Conservation (phyloP, 1,140 invertebrate species). For the Gonioctena quinquepunctata region DNA sequence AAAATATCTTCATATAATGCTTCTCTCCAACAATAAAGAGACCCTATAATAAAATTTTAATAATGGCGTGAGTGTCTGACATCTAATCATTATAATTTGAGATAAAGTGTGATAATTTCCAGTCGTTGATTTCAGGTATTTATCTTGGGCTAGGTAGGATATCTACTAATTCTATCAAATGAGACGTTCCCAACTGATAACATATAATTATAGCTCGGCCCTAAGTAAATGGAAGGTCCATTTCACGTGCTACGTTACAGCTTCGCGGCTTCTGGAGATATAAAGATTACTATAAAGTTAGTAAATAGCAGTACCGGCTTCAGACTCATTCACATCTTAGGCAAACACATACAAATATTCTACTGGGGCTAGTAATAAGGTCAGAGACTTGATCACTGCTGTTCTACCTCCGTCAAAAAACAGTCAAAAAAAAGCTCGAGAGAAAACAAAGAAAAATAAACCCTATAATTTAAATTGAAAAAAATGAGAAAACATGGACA, state of each 20-base stretch:
- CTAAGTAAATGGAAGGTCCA: neutral
- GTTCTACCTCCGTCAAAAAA: no score
- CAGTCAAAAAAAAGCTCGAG: no score
- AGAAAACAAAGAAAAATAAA: no score
- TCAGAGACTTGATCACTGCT: no score
- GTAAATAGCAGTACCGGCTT: no score
- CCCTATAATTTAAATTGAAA: no score
- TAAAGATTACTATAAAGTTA: neutral
- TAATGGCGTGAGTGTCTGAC: neutral
- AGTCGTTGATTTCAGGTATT: neutral
- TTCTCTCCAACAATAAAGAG: neutral
- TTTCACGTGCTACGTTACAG: neutral
- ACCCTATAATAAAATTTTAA: neutral
- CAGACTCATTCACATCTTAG: no score
- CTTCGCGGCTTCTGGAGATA: neutral
- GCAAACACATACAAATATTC: no score
- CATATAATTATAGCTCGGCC: neutral
- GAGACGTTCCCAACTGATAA: neutral
- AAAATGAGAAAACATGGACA: no score
- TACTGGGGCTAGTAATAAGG: no score
- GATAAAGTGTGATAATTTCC: neutral
- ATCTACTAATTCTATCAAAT: neutral
- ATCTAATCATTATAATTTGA: neutral
- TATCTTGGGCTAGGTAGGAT: neutral
- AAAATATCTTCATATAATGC: no score